A percentile compares a stretch with the other conserved stretches of the same genome.
Conservation (phyloP, 2,113 vertebrate species). For the Pristiophorus japonicus region DNA sequence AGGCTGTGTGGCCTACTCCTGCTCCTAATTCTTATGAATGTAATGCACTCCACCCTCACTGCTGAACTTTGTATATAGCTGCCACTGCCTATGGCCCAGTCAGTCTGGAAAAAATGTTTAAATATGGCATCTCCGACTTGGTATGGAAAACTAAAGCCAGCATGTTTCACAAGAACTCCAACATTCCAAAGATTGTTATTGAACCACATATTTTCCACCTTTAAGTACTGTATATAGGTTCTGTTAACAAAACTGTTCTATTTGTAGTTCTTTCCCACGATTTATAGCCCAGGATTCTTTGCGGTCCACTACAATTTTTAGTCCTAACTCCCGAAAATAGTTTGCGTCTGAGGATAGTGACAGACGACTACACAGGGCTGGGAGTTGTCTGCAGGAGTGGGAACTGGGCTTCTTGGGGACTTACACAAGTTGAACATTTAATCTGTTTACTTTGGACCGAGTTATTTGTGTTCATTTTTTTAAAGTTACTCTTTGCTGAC, state of each 20-base stretch:
- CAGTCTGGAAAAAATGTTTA: neutral
- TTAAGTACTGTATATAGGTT: neutral
- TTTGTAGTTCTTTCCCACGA: conserved; percentile 31
- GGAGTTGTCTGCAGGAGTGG: conserved; percentile 1
- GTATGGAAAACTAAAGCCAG: neutral
- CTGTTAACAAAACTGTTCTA: conserved; percentile 15
- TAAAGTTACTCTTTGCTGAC: neutral
- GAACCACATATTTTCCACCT: conserved; percentile 20
- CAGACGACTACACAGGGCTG: neutral
- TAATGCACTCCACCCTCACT: neutral
- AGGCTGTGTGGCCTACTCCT: neutral
- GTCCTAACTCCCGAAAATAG: neutral
- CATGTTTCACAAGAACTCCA: neutral
- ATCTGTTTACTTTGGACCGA: neutral
- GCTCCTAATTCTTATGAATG: neutral
- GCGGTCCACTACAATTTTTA: conserved; percentile 21
- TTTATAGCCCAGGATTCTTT: neutral
- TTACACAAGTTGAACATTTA: neutral
- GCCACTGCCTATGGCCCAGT: neutral
- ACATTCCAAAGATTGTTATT: neutral
- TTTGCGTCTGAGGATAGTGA: neutral
- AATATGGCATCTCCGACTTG: neutral
- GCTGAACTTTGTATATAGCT: neutral
- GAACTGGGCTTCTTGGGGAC: neutral
- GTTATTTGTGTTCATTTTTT: neutral